phyloP scores from a whole-genome alignment of 2,113 vertebrate species.

The Notarius quadriscutis region DNA sequence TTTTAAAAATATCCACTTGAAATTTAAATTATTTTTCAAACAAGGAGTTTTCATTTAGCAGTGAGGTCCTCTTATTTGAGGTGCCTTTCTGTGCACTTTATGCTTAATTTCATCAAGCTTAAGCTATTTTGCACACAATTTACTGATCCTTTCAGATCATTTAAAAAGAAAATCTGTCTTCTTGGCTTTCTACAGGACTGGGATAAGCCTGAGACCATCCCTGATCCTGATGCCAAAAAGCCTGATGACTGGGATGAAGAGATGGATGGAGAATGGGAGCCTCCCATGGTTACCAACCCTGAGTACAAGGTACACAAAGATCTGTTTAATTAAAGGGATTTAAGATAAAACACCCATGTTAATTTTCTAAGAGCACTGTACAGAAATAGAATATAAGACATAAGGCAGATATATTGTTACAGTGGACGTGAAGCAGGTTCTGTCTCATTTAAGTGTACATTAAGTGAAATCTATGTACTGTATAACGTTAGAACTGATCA shows the following conservation, averaged over 20 bases:
- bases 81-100: not conserved
- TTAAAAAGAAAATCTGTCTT: not conserved
- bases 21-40: not conserved
- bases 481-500: not conserved
- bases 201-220: conserved; percentile 82
- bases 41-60: not conserved
- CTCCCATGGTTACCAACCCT: conserved; percentile 77
- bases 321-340: not conserved
- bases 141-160: not conserved
- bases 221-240: conserved; percentile 82
- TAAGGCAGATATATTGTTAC: not conserved
- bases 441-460: too few species aligned
- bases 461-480: not conserved
- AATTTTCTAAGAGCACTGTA: not conserved
- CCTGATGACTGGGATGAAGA: conserved; percentile 82
- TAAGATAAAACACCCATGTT: not conserved
- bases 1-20: not conserved
- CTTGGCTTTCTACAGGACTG: conserved; percentile 70
- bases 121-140: not conserved
- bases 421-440: not conserved
- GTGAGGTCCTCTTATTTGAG: not conserved
- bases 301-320: conserved; percentile 76
- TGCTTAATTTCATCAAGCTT: not conserved
- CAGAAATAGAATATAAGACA: not conserved
- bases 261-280: conserved; percentile 85